Evolutionary conservation across 2,113 vertebrate genomes (phyloP), one percentile per base, ranked within the genome.

Genomic region (Taxidea taxus): DNA sequence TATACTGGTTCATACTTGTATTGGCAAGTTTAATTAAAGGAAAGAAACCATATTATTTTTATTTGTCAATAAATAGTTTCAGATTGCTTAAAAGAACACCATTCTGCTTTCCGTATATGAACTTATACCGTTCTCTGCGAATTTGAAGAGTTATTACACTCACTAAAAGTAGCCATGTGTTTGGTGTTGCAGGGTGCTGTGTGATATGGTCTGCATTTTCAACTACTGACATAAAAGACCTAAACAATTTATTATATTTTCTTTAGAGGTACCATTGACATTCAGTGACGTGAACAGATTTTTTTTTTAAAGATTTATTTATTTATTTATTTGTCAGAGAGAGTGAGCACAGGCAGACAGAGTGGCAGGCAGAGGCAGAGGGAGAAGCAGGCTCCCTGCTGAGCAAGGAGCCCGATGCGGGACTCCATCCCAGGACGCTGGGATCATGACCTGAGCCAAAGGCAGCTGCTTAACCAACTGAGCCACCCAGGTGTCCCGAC

Each of bases 21-120:
- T 72, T 51, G 62, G 7, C 64, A 96, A 94, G 54, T 82, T 66
- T 95, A 68, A 93, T 84, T 92, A 16, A 77, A 86, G 93, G 49
- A 31, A 62, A 72, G 49, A 56, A 75, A 21, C 4, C 13, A 31
- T 49, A 29, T 49, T 58, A 62, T 85, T 42, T 72, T 39, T 88
- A 11, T 80, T 94, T 88, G 70, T 34, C 25, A 68, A 27, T 54
- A 42, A 84, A 15, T 29, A 51, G 51, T 75, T 92, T 92, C 25
- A 75, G 23, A 37, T 75, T 90, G 15, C 27, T 80, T 94, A 87
- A 92, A 93, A 81, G 68, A 37, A 87, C n/a, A 90, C 21, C 34
- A 82, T 64, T 80, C 18, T 91, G 20, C 78, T 93, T 78, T 75
- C 60, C 12, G 11, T 60, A 60, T 60, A 9, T 60, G 23, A 60